Base-by-base conservation (phyloP, 2,797 vertebrate genomes). In the Allobates femoralis region DNA sequence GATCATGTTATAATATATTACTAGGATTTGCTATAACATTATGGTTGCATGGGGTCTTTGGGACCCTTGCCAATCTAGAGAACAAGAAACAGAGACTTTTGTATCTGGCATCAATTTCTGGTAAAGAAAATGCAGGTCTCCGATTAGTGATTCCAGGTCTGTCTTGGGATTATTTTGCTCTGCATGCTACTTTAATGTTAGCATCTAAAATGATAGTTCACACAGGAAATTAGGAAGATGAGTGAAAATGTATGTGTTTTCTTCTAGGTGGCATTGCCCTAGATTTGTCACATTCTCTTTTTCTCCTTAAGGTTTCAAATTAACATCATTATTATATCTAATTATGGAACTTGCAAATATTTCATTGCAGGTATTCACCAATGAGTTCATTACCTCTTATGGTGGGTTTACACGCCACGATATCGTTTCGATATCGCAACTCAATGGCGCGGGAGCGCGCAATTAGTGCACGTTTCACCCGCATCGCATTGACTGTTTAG, bases 291-390 rank as follows among this genome's bases (percentile, higher is more conserved):
- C 37, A 73, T 50, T 73, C 69, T 71, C 21, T 41, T 71, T 71
- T 41, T 71, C 34, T 73, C n/a, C 46, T 73, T 46, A 73, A 50
- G 10, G 37, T 18, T 83, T 71, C 37, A 83, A 46, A 87, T 87
- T 50, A 60, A 62, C 74, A 84, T 79, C 62, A 84, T 84, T 87
- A 86, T 82, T 86, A 87, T 30, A 84, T 56, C 56, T 84, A 80
- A 84, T 87, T 87, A 84, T 66, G 55, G 55, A 67, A 87, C 64
- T 79, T 83, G 55, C 86, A 79, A 55, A 87, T 75, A 84, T 81
- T 84, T 87, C n/a, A 41, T 80, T 80, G 37, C 77, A 80, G 81
- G 82, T 87, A 84, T 87, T 75, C 55, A 81, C 86, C 81, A 81
- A 51, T 66, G 69, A 8, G 66, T 87, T 87, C 81, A 87, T 87